Evolutionary conservation across 2,888 invertebrate species (phyloP), one percentile per base, ranked within the genome.

Genomic region (Acanthoscelides obtectus): DNA sequence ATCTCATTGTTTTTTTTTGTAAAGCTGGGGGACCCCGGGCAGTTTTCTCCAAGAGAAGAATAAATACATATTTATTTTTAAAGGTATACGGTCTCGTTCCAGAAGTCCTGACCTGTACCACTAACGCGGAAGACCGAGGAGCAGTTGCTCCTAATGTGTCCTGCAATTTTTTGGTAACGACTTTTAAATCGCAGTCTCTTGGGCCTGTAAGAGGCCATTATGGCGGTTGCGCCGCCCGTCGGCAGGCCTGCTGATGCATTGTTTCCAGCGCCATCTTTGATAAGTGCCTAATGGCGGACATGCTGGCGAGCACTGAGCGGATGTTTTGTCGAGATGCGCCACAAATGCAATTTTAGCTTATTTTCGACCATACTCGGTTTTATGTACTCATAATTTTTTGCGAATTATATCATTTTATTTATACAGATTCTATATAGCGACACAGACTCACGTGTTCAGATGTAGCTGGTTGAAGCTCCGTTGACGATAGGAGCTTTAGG

Each of bases 61-160:
- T n/a, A n/a, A n/a, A n/a, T n/a, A n/a, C n/a, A n/a, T n/a, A n/a
- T n/a, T n/a, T n/a, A n/a, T n/a, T n/a, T n/a, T n/a, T n/a, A n/a
- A n/a, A n/a, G 17, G 17, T 12, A 45, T 12, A 6, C 5, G 17
- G 17, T 12, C 6, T 12, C 45, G 12, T 45, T 6, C 1, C 1
- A 12, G 12, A 12, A 12, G 12, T 45, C 45, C 45, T 12, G 45
- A 6, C 45, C 45, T 45, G 45, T 45, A 45, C 45, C 1, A 17
- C 12, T 1, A 45, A 45, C 45, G 5, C 45, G 45, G 45, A 6
- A 4, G 45, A 21, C 19, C 79, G 79, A 81, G 79, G n/a, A n/a
- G n/a, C 82, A 82, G 82, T 82, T 83, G 83, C 80, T 80, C 81
- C 82, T 83, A 83, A 83, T 83, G 83, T 83, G 82, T 83, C 80